Conservation (phyloP, 2,888 invertebrate species). For the Nebria salina region DNA sequence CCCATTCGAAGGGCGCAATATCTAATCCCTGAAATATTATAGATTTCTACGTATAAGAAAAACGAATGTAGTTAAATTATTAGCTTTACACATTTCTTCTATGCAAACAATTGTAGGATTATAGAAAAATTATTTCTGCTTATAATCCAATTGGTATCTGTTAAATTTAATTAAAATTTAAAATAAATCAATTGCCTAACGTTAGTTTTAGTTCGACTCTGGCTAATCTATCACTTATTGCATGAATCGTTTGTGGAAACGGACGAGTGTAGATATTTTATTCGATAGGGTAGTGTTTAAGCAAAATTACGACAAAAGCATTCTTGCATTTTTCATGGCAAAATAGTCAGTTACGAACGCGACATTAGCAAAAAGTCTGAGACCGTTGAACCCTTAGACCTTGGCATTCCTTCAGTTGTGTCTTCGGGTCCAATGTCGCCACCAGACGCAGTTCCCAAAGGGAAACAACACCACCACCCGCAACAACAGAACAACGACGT, state of each 20-base stretch:
- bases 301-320: background rate
- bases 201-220: too few relatives aligned
- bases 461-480: constrained; percentile 58
- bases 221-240: too few relatives aligned
- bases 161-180: too few relatives aligned
- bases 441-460: constrained; percentile 50
- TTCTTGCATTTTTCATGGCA: background rate
- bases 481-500: constrained; percentile 23
- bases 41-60: background rate
- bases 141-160: too few relatives aligned
- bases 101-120: too few relatives aligned
- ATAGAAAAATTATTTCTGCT: too few relatives aligned
- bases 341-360: constrained; percentile 42
- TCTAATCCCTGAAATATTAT: background rate
- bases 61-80: background rate
- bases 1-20: too few relatives aligned
- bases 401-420: constrained; percentile 41
- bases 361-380: constrained; percentile 3
- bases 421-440: constrained; percentile 57
- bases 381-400: constrained; percentile 18
- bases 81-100: too few relatives aligned
- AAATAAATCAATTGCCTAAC: too few relatives aligned
- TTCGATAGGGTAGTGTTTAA: background rate
- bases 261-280: background rate
- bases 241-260: too few relatives aligned